Evolutionary conservation across 2,797 vertebrate species (phyloP), one percentile per base, ranked within the genome.

Genomic region (Pangasius macronema): DNA sequence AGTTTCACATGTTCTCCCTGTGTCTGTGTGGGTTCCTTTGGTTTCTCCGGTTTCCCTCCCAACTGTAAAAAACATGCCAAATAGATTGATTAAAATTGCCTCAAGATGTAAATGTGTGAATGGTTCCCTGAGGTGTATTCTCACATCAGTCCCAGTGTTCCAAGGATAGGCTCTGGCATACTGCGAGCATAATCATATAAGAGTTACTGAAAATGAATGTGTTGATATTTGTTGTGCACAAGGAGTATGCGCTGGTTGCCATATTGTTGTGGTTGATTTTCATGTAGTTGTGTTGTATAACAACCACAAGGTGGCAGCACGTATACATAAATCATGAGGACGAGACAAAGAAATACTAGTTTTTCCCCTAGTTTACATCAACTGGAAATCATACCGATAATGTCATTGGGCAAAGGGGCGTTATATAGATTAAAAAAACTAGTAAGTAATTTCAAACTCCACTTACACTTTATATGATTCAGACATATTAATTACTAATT

Each of bases 251-350:
- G 24, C 76, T 7, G 33, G 30, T 57, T 79, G 30, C 30, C 33
- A 81, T 36, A 61, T 61, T 39, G 10, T 42, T 85, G 24, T 70
- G 72, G 11, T 27, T 85, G 22, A 22, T 80, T 51, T 82, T 13
- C 27, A 6, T 70, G 39, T 85, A 46, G 65, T 42, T 30, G 8
- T 86, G 49, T 55, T 73, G 1, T 27, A 57, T 27, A 53, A 27
- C 11, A 57, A 73, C 86, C 91, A 91, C 87, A 46, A 87, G 90
- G 53, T 87, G 91, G 83, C 90, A 89, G 87, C 61, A 86, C 14
- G 18, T n/a, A 36, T 18, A 42, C 51, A 82, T 3, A 83, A 53
- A 67, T 82, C 5, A 18, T 30, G 13, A 51, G 46, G n/a, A 51
- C 8, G n/a, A 51, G 14, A 68, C 18, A 57, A 79, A 83, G 2